These are phyloP conservation scores for Perodicticus potto DNA, from an alignment of 2,797 vertebrate species.

Conservation along the genomic window DNA sequence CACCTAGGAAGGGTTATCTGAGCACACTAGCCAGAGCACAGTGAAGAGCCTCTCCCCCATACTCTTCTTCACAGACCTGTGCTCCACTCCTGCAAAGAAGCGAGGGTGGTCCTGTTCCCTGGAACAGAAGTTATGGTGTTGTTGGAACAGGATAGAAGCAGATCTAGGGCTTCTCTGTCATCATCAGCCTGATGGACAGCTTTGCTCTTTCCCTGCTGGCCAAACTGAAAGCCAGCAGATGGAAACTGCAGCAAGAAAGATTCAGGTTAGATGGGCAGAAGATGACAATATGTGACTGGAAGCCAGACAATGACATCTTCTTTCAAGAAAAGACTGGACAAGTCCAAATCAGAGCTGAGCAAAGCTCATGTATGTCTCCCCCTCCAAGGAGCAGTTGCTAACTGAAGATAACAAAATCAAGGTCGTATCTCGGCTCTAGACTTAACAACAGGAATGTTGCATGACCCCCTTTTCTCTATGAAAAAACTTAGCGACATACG, in stretches of 20 bases:
- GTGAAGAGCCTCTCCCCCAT: background rate
- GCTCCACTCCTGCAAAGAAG: background rate
- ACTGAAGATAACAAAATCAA: slow-evolving; percentile 13
- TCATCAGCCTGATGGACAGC: background rate
- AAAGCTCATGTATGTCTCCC: background rate
- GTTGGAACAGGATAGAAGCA: background rate
- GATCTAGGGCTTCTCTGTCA: background rate
- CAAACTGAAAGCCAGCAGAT: background rate
- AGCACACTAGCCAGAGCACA: background rate
- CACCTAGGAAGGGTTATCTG: slow-evolving; percentile 71
- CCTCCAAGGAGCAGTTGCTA: background rate
- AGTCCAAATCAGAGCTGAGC: background rate
- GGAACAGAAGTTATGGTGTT: background rate
- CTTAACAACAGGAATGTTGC: background rate
- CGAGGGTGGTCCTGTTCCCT: background rate
- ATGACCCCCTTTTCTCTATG: background rate
- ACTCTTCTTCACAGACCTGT: background rate
- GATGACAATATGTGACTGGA: background rate
- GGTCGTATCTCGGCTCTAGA: background rate
- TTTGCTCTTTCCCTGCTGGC: background rate
- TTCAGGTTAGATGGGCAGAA: background rate
- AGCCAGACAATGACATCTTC: background rate
- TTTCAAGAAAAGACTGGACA: background rate
- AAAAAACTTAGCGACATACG: background rate
- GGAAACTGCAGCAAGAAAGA: background rate